Evolutionary conservation across 2,888 invertebrate genomes (phyloP), one percentile per base, ranked within the genome.

Genomic region (Eledona agricola): DNA sequence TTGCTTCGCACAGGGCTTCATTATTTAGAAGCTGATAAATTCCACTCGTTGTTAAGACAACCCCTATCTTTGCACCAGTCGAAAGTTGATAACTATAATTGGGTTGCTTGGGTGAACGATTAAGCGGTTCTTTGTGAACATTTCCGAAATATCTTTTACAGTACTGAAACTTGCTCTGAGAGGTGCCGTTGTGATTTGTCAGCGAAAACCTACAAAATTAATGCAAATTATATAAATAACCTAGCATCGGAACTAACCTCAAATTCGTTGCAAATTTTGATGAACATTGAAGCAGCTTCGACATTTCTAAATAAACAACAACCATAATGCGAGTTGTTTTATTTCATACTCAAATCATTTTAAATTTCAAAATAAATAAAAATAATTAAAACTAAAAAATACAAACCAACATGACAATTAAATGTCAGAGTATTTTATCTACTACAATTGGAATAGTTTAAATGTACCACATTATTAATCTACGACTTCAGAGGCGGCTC

Each of bases 1-100:
- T 54, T n/a, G 65, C 59, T 45, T 72, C 64, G 54, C 76, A 77
- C 15, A 67, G 53, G 15, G 51, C 70, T 43, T 56, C 53, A 47
- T 65, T 67, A 42, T 62, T 67, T 28, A 54, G 37, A 61, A 4
- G 9, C 40, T 20, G 20, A 69, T 26, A 22, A 9, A 63, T 26
- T 19, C 56, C 60, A 13, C 63, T 63, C 28, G 62, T 51, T 11
- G 62, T 40, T 25, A 66, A 15, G 22, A 60, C 53, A 40, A 66
- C 11, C 4, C 58, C 57, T 20, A 47, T 20, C 5, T 28, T 47
- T 19, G 32, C 15, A 15, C 37, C 35, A 7, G 3, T 51, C 22
- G 37, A 17, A 9, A 42, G 19, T 4, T 19, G 28, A 2, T 10
- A 19, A 1, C 12, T 38, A 22, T 38, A 22, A 12, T 50, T 42